Percentiles rank a stretch among this genome's conserved stretches.
phyloP scores from a whole-genome alignment of 2,888 invertebrate species.

The Leuctra nigra region DNA sequence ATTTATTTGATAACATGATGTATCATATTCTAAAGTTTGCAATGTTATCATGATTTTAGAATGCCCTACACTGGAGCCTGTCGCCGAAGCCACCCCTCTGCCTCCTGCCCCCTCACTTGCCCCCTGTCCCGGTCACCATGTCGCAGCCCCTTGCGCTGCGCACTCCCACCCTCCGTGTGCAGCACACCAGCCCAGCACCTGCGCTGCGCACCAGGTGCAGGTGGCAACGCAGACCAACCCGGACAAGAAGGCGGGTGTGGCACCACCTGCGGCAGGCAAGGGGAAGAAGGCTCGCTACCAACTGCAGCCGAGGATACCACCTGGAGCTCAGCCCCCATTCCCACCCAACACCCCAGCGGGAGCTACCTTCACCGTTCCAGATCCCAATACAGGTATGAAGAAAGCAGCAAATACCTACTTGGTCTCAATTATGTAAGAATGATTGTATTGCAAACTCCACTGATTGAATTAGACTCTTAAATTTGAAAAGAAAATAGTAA shows the following conservation, averaged over 20 bases:
- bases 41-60: too few species aligned
- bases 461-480: too few species aligned
- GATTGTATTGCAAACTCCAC: too few species aligned
- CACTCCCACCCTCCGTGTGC: constrained; percentile 27
- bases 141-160: constrained; percentile 20
- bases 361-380: constrained; percentile 42
- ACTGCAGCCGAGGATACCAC: constrained; percentile 31
- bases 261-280: constrained; percentile 36
- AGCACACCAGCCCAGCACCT: constrained; percentile 33
- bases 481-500: too few species aligned
- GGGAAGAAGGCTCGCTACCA: constrained; percentile 42
- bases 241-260: constrained; percentile 35
- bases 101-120: not conserved
- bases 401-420: too few species aligned
- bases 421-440: too few species aligned
- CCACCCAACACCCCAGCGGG: constrained; percentile 10
- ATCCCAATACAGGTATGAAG: too few species aligned
- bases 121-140: not conserved
- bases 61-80: too few species aligned
- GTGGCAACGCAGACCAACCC: constrained; percentile 55
- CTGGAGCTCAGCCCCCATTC: constrained; percentile 21
- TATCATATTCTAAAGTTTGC: too few species aligned
- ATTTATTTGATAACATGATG: too few species aligned
- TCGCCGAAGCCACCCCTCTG: too few species aligned
- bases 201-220: constrained; percentile 44